Conservation (phyloP, 2,113 vertebrate genomes). For the Hippocampus barbouri region DNA sequence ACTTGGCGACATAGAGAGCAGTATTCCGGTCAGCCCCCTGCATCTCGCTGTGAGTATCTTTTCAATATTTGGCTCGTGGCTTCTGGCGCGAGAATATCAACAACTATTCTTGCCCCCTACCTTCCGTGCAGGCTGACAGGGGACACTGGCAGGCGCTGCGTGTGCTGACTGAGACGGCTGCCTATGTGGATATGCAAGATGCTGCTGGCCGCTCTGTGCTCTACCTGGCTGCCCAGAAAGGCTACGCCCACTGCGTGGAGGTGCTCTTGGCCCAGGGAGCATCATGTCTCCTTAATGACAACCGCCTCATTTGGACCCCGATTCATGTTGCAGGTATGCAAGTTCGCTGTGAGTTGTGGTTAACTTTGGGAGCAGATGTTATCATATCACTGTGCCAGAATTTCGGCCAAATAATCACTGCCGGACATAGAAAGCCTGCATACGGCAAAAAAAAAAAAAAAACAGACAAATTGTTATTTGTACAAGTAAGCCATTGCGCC, state of each 20-base stretch:
- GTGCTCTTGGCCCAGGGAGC: slow-evolving; percentile 89
- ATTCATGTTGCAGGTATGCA: slow-evolving; percentile 85
- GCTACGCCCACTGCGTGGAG: slow-evolving; percentile 86
- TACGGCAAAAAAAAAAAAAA: too few species aligned
- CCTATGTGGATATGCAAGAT: slow-evolving; percentile 91
- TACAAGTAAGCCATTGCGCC: too few species aligned
- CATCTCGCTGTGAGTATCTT: slow-evolving; percentile 94
- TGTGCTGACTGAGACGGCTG: slow-evolving; percentile 89
- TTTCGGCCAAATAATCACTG: neutral
- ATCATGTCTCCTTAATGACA: slow-evolving; percentile 87
- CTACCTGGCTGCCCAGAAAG: slow-evolving; percentile 88
- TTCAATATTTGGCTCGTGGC: neutral
- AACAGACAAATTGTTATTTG: too few species aligned
- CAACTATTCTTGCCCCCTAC: neutral
- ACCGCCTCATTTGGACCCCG: slow-evolving; percentile 86
- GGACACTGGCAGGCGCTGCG: slow-evolving; percentile 95
- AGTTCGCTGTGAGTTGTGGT: neutral
- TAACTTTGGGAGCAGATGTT: slow-evolving; percentile 27
- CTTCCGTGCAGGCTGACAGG: slow-evolving; percentile 80
- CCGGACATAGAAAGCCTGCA: neutral
- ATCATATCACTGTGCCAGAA: slow-evolving; percentile 72
- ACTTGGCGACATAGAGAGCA: slow-evolving; percentile 94
- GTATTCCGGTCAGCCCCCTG: slow-evolving; percentile 91
- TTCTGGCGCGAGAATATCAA: neutral
- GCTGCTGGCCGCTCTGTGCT: slow-evolving; percentile 86